Evolutionary conservation across 2,113 vertebrate genomes (phyloP), one percentile per base, ranked within the genome.

Genomic region (Parus major): DNA sequence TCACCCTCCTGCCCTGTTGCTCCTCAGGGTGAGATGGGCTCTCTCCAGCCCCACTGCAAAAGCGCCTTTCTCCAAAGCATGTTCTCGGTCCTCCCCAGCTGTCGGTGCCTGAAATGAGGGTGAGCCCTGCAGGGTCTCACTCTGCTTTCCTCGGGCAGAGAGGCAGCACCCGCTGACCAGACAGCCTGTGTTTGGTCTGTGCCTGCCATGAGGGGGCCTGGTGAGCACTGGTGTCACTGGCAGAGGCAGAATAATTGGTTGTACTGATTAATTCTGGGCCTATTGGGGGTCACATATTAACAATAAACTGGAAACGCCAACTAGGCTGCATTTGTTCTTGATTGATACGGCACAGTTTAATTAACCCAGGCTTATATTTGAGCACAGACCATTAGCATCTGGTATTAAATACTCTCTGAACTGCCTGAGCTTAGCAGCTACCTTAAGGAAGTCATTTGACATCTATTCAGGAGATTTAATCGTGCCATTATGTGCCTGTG

Each of bases 391-490:
- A 75, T 94, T 86, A 90, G 71, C 76, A 88, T 61, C 63, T 86
- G 52, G 47, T 76, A 66, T 80, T 91, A 90, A 96, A 93, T 64
- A 50, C 29, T 75, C 87, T 47, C 82, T 46, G 75, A 92, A 83
- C 63, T 66, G 41, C 70, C 64, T 46, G 31, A 78, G 93, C 55
- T 94, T 36, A 88, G 90, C 75, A 86, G 79, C 82, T 79, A 90
- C 72, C 68, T 96, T 90, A 88, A 88, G 76, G 68, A 94, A 96
- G 59, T 52, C 20, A 78, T 93, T 88, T 91, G 64, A 76, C 80
- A 77, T 78, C 94, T 63, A 29, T 90, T 86, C 60, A 81, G 83
- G 70, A 61, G 81, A 69, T 69, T 83, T 91, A 94, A 92, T 83
- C 86, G 93, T 94, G 72, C 72, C 85, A 77, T 96, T 93, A 94